Conservation (phyloP, 2,888 invertebrate species). For the Tachystola acroxantha region DNA sequence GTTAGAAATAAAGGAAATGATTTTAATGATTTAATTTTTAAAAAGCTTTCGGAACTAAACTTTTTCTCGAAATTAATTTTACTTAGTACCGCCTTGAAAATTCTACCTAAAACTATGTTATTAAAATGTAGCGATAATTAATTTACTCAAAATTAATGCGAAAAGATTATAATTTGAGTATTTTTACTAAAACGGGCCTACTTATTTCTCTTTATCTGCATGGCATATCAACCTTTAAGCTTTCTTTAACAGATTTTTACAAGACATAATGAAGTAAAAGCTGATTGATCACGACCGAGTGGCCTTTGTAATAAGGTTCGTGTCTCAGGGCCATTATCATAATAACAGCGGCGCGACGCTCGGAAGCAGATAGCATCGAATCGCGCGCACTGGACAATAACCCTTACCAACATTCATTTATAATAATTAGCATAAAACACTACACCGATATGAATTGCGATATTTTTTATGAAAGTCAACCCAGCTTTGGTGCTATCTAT, state of each 20-base stretch:
- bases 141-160: neutral
- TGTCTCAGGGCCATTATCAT: slow-evolving; percentile 68
- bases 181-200: neutral
- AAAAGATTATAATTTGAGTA: neutral
- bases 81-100: too few species aligned
- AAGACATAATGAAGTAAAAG: slow-evolving; percentile 45
- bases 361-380: slow-evolving; percentile 69
- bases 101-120: too few species aligned
- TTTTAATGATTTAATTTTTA: too few species aligned
- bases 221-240: slow-evolving; percentile 6
- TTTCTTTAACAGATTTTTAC: slow-evolving; percentile 14
- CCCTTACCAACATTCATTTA: slow-evolving; percentile 63
- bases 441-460: slow-evolving; percentile 36
- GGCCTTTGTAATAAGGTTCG: slow-evolving; percentile 58
- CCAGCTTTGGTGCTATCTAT: neutral
- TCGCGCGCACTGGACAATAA: slow-evolving; percentile 73
- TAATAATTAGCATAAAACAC: slow-evolving; percentile 59
- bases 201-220: slow-evolving; percentile 4
- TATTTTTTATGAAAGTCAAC: slow-evolving; percentile 22
- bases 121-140: too few species aligned
- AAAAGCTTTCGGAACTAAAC: too few species aligned
- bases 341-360: slow-evolving; percentile 66
- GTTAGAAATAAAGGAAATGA: too few species aligned
- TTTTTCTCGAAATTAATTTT: too few species aligned
- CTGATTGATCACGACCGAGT: slow-evolving; percentile 54